These are phyloP conservation scores for Platysternon megacephalum DNA, from an alignment of 2,113 vertebrate genomes.

Conservation along the genomic window DNA sequence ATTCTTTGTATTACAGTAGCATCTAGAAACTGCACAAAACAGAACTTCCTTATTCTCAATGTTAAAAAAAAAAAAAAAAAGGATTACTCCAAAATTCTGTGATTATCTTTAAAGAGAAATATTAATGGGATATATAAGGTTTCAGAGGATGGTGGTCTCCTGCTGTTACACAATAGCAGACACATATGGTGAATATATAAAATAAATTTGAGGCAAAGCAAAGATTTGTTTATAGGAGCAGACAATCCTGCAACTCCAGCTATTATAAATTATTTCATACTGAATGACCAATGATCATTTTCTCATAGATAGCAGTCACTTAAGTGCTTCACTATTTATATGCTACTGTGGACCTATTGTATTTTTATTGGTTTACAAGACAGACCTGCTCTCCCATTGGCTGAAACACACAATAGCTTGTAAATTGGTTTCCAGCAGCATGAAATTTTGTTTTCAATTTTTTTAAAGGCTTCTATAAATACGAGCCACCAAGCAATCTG, in stretches of 20 bases:
- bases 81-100: not conserved
- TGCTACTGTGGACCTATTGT: not conserved
- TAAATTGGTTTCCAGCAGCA: not conserved
- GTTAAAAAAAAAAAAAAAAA: not conserved
- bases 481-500: not conserved
- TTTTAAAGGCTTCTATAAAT: not conserved
- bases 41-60: not conserved
- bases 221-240: not conserved
- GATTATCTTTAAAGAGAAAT: not conserved
- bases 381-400: not conserved
- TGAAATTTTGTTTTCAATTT: not conserved
- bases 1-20: not conserved
- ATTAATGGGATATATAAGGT: not conserved
- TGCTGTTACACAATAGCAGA: not conserved
- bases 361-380: not conserved
- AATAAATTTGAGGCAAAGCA: not conserved
- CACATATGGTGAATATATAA: not conserved
- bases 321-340: not conserved
- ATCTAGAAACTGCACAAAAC: not conserved
- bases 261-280: not conserved
- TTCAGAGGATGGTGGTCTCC: not conserved
- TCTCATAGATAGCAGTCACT: fast-evolving
- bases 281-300: fast-evolving
- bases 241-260: not conserved
- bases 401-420: not conserved